These are phyloP conservation scores for Chloroclystis v-ata DNA, from an alignment of 2,888 invertebrate species.

Conservation along the genomic window DNA sequence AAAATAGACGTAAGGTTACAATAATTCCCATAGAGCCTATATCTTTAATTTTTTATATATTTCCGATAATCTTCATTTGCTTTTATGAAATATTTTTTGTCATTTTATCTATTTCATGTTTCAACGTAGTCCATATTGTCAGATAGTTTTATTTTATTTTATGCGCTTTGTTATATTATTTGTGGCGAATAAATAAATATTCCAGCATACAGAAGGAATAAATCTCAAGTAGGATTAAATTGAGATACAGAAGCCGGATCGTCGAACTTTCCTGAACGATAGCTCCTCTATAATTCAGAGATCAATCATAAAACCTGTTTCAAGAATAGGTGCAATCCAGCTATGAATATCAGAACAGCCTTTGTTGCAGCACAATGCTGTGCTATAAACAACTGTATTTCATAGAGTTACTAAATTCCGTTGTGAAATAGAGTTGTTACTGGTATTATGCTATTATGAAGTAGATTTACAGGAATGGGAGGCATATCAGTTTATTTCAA, in stretches of 20 bases:
- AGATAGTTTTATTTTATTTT: too few species aligned
- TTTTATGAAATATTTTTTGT: too few species aligned
- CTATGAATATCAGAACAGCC: conserved; percentile 18
- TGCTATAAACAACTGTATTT: conserved; percentile 35
- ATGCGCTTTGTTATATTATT: too few species aligned
- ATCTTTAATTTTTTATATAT: too few species aligned
- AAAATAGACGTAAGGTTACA: too few species aligned
- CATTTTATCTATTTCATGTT: too few species aligned
- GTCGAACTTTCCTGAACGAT: neutral
- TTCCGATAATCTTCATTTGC: too few species aligned
- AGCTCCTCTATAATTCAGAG: conserved; percentile 11
- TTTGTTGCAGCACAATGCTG: conserved; percentile 26
- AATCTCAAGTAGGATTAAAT: neutral
- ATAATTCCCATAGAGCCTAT: too few species aligned
- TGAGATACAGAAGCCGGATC: neutral
- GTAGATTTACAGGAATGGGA: neutral
- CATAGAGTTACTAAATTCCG: conserved; percentile 26
- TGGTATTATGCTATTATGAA: neutral
- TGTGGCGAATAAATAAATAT: too few species aligned
- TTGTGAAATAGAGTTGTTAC: neutral
- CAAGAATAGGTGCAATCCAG: conserved; percentile 14
- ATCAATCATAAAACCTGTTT: conserved; percentile 15
- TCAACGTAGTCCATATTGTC: too few species aligned
- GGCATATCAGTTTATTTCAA: too few species aligned
- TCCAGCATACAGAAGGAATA: neutral